These are phyloP conservation scores for Hydrotaea diabolus DNA, from an alignment of 2,888 invertebrate species.

Conservation along the genomic window DNA sequence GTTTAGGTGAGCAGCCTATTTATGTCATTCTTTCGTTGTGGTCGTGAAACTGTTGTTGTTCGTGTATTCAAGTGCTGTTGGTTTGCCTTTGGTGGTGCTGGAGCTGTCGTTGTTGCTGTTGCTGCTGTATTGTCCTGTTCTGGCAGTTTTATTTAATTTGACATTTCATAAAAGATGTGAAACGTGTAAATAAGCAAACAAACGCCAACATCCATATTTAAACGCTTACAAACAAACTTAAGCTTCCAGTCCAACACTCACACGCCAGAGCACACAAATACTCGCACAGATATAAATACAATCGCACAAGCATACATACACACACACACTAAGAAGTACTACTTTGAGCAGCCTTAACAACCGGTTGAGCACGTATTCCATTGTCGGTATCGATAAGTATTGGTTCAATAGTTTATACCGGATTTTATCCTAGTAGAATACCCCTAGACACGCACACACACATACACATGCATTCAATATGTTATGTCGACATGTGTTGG, in stretches of 20 bases:
- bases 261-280: not conserved
- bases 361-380: conserved; percentile 63
- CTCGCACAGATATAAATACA: too few relatives aligned
- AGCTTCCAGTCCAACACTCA: not conserved
- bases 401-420: conserved; percentile 22
- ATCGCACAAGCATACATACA: not conserved
- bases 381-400: conserved; percentile 48
- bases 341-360: conserved; percentile 47
- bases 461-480: not conserved
- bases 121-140: not conserved
- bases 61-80: too few relatives aligned
- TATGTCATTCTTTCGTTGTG: not conserved
- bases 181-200: conserved; percentile 57
- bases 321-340: not conserved
- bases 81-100: not conserved
- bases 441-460: conserved; percentile 23
- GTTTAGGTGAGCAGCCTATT: not conserved
- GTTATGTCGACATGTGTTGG: too few relatives aligned
- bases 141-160: conserved; percentile 56
- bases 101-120: not conserved
- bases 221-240: conserved; percentile 26
- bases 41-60: not conserved
- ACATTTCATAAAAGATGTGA: conserved; percentile 52
- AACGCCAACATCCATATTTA: conserved; percentile 4
- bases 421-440: conserved; percentile 35